Evolutionary conservation across 23 tunicate genomes (phyloP).

Genomic region (Styela clava): DNA sequence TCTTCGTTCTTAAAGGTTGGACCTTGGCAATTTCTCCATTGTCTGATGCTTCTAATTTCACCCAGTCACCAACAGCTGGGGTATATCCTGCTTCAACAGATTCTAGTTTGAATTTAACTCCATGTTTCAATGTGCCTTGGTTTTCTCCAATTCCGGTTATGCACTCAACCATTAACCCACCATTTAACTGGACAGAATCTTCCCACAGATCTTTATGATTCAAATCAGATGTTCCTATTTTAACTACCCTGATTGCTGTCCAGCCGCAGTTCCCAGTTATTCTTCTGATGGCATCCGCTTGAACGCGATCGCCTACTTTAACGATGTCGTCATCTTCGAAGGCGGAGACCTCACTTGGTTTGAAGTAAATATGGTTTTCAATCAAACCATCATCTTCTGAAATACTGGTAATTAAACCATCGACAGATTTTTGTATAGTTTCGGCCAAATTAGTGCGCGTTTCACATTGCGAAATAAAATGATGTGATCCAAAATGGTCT

Average conservation of each 20-base stretch:
- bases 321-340: constrained; percentile 37
- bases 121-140: not conserved
- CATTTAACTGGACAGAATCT: not conserved
- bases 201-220: not conserved
- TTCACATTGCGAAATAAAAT: constrained; percentile 21
- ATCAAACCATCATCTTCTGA: constrained; percentile 13
- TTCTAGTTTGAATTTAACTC: not conserved
- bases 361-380: constrained; percentile 17
- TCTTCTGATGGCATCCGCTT: constrained; percentile 22
- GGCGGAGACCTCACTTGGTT: constrained; percentile 31
- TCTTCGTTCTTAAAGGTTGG: constrained; percentile 46
- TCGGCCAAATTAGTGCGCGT: not conserved
- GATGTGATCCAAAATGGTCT: not conserved
- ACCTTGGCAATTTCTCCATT: constrained; percentile 40
- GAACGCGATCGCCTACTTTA: constrained; percentile 50
- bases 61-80: constrained; percentile 74
- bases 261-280: constrained; percentile 53
- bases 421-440: not conserved
- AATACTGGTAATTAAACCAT: constrained; percentile 9
- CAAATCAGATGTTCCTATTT: not conserved
- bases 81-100: constrained; percentile 13
- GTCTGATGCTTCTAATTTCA: constrained; percentile 34
- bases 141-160: not conserved
- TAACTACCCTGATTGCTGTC: constrained; percentile 23
- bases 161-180: not conserved